These are phyloP conservation scores for Takifugu bimaculatus DNA, from an alignment of 2,113 vertebrate genomes.

Conservation along the genomic window DNA sequence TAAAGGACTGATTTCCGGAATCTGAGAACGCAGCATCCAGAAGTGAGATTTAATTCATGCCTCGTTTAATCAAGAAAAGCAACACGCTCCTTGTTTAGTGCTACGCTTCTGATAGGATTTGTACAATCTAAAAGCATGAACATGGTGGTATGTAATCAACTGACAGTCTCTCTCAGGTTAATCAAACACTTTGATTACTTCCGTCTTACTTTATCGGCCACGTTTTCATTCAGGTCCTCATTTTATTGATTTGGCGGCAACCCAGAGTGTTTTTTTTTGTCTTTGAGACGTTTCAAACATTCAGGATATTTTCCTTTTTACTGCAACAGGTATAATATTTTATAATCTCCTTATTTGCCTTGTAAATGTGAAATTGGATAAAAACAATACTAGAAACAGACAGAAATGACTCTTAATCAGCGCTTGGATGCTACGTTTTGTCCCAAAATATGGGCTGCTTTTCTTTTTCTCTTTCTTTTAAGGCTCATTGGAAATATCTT, in stretches of 20 bases:
- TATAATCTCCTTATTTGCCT: neutral
- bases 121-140: conserved; percentile 37
- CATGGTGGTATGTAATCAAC: conserved; percentile 41
- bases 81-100: conserved; percentile 40
- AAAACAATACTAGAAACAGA: conserved; percentile 9
- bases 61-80: conserved; percentile 30
- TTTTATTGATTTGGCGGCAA: conserved; percentile 29
- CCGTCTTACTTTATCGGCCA: conserved; percentile 31
- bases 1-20: conserved; percentile 23
- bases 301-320: neutral
- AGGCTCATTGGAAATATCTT: conserved; percentile 29
- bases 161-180: conserved; percentile 62
- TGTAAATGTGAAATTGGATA: conserved; percentile 26
- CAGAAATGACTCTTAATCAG: conserved; percentile 26
- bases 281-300: conserved; percentile 6
- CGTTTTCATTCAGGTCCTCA: conserved; percentile 10
- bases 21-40: neutral
- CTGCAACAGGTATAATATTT: too few relatives aligned
- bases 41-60: conserved; percentile 17
- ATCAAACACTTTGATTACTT: conserved; percentile 29
- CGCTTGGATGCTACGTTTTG: conserved; percentile 18
- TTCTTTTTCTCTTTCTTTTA: conserved; percentile 8
- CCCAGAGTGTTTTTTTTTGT: conserved; percentile 18
- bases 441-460: conserved; percentile 19
- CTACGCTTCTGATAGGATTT: conserved; percentile 31